Percentiles rank a stretch among this genome's conserved stretches.
phyloP scores from a whole-genome alignment of 2,113 vertebrate species.

The Anhinga anhinga region DNA sequence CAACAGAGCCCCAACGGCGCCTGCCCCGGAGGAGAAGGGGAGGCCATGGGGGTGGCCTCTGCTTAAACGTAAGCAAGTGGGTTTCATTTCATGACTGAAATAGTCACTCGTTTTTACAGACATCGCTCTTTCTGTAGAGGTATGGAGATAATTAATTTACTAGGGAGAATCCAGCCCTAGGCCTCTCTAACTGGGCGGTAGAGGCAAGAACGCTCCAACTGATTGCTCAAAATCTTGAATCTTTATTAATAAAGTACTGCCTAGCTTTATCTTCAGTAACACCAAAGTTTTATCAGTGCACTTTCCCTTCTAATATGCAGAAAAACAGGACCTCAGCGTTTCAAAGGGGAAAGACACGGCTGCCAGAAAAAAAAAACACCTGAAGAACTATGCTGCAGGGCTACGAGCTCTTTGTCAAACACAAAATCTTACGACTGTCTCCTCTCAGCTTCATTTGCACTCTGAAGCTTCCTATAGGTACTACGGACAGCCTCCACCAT shows the following conservation, averaged over 20 bases:
- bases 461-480: background rate
- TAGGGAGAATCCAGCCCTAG: too few species aligned
- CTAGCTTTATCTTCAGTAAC: background rate
- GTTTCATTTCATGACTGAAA: too few species aligned
- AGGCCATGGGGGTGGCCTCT: too few species aligned
- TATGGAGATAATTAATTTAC: too few species aligned
- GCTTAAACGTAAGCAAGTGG: too few species aligned
- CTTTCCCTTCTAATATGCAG: background rate
- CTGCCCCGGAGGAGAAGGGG: too few species aligned
- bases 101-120: too few species aligned
- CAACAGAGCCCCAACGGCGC: too few species aligned
- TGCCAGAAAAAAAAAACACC: background rate
- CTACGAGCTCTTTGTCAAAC: background rate
- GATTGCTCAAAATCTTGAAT: background rate
- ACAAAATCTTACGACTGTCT: background rate
- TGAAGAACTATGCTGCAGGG: fast-evolving
- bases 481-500: background rate
- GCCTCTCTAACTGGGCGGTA: too few species aligned
- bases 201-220: too few species aligned
- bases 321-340: background rate
- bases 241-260: background rate
- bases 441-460: background rate
- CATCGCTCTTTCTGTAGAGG: too few species aligned
- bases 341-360: background rate
- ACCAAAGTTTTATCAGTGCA: background rate